Conservation (phyloP, 2,888 invertebrate species). For the Alitta virens region DNA sequence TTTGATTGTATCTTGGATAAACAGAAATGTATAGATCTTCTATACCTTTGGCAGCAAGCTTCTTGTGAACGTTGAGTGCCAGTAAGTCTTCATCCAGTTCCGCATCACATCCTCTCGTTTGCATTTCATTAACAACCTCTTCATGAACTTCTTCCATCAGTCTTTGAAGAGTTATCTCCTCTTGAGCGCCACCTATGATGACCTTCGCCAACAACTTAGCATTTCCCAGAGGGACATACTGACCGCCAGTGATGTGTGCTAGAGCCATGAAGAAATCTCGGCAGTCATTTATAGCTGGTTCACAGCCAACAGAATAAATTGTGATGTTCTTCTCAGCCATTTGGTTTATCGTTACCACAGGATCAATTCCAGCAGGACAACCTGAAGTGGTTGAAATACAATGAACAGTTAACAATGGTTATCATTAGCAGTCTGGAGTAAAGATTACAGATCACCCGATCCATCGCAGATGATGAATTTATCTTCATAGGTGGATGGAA, state of each 20-base stretch:
- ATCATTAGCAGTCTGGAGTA: too few species aligned
- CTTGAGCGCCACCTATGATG: slow-evolving; percentile 47
- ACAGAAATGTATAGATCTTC: too few species aligned
- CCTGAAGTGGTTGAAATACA: too few species aligned
- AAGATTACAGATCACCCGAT: too few species aligned
- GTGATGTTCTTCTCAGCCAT: slow-evolving; percentile 46
- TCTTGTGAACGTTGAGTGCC: background rate
- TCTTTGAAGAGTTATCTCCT: slow-evolving; percentile 46
- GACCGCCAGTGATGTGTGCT: slow-evolving; percentile 47
- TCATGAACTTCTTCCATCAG: slow-evolving; percentile 42
- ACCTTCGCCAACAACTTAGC: slow-evolving; percentile 37
- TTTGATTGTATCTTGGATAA: too few species aligned
- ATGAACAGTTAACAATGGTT: too few species aligned
- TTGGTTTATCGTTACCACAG: slow-evolving; percentile 36
- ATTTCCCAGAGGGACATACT: slow-evolving; percentile 44
- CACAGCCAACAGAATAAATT: slow-evolving; percentile 47
- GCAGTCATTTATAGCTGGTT: slow-evolving; percentile 40
- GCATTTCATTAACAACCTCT: slow-evolving; percentile 34
- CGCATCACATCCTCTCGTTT: slow-evolving; percentile 26
- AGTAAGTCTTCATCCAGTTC: background rate
- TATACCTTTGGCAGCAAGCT: too few species aligned
- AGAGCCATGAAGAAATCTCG: slow-evolving; percentile 47
- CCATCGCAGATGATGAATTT: too few species aligned
- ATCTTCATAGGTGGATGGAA: too few species aligned
- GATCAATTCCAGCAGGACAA: slow-evolving; percentile 46